These are phyloP conservation scores for Thalassarche chlororhynchos DNA, from an alignment of 2,113 vertebrate species.

Conservation along the genomic window DNA sequence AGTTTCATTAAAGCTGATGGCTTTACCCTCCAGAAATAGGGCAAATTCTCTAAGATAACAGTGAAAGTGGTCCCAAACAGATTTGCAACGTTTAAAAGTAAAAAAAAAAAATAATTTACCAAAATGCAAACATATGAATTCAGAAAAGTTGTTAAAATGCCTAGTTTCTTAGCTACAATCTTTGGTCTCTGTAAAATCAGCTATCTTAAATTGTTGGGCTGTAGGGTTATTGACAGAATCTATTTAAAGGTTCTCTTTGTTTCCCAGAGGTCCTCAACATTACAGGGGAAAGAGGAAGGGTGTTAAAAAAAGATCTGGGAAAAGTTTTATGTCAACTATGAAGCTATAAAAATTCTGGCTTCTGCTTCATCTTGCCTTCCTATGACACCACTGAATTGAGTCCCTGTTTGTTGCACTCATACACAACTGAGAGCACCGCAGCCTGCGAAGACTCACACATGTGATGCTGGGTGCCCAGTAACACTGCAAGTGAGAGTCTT, in stretches of 20 bases:
- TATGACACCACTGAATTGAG: neutral
- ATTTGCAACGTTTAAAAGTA: neutral
- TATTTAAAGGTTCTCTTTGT: neutral
- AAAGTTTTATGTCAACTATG: neutral
- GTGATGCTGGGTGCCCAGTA: neutral
- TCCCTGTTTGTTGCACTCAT: neutral
- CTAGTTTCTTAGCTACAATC: neutral
- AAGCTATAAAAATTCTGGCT: neutral
- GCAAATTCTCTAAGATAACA: neutral
- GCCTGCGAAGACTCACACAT: fast-evolving
- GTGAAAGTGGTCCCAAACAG: neutral
- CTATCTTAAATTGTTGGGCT: neutral
- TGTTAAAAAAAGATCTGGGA: neutral
- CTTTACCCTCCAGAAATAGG: neutral
- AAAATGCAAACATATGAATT: neutral
- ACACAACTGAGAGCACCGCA: neutral
- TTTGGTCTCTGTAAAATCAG: constrained; percentile 12
- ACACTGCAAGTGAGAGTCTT: neutral
- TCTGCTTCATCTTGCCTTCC: neutral
- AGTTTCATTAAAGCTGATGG: neutral
- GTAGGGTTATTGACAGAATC: neutral
- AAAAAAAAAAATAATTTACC: neutral
- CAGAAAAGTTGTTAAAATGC: neutral
- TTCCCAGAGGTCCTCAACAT: neutral
- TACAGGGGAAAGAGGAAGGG: fast-evolving